Conservation (phyloP, 2,113 vertebrate species). For the Poecile atricapillus region DNA sequence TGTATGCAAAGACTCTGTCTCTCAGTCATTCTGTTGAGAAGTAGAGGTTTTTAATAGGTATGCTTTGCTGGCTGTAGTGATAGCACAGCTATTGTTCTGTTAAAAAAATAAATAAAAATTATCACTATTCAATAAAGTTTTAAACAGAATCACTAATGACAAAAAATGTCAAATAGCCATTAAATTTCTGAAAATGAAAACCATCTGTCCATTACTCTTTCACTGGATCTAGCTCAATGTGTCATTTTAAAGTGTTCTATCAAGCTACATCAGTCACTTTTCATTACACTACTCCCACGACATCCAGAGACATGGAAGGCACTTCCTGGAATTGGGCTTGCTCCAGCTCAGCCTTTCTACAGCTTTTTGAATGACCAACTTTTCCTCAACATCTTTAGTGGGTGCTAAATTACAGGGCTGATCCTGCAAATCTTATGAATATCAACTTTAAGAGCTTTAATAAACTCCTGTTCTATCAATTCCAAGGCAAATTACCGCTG, state of each 20-base stretch:
- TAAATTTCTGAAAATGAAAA: conserved; percentile 19
- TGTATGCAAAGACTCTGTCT: not conserved
- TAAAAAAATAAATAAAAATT: not conserved
- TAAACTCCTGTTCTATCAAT: not conserved
- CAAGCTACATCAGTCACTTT: conserved; percentile 23
- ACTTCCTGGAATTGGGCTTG: not conserved
- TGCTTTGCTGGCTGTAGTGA: not conserved
- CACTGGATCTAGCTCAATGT: not conserved
- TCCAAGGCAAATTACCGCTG: not conserved
- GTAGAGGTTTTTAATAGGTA: not conserved
- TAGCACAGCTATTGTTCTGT: not conserved
- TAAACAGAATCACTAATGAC: not conserved
- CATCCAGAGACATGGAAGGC: not conserved
- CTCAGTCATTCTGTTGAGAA: not conserved
- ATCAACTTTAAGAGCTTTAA: not conserved
- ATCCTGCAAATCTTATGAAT: not conserved
- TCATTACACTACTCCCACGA: not conserved
- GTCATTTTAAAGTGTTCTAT: conserved; percentile 24
- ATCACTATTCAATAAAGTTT: not conserved
- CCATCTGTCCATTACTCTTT: conserved; percentile 14
- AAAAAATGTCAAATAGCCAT: not conserved
- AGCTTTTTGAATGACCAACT: not conserved
- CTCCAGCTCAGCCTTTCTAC: not conserved
- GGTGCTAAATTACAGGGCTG: not conserved
- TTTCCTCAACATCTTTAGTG: not conserved